These are phyloP conservation scores for Hydractinia symbiolongicarpus DNA, from an alignment of 30 jellyfish, hydroid and myxozoan genomes.

Conservation along the genomic window DNA sequence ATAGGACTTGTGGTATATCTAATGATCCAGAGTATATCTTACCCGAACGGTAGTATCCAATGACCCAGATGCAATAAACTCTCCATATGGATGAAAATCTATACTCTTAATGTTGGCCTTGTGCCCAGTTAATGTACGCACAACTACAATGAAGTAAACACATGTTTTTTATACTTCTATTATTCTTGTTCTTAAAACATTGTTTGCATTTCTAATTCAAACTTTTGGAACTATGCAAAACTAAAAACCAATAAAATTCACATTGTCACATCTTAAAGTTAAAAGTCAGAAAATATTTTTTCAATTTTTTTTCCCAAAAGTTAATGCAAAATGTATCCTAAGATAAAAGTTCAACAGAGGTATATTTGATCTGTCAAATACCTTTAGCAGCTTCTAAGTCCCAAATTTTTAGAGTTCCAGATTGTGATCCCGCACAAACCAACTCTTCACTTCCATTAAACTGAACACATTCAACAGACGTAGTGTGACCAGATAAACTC, in stretches of 20 bases:
- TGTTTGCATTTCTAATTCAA: too few relatives aligned
- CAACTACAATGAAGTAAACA: constrained; percentile 41
- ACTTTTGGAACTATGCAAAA: too few relatives aligned
- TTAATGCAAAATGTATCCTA: too few relatives aligned
- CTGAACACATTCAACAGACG: constrained; percentile 92
- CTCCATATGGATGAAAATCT: constrained; percentile 98
- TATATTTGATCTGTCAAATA: background rate
- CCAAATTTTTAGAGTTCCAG: constrained; percentile 95
- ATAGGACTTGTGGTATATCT: too few relatives aligned
- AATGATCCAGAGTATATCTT: background rate
- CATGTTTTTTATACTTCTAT: too few relatives aligned
- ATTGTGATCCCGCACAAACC: constrained; percentile 95
- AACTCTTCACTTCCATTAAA: constrained; percentile 83
- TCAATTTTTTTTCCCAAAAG: too few relatives aligned
- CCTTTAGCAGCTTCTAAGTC: constrained; percentile 97
- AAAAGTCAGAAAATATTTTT: too few relatives aligned
- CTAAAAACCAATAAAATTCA: too few relatives aligned
- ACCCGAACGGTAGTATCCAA: constrained; percentile 93
- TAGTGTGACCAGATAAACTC: constrained; percentile 98
- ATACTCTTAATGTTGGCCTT: constrained; percentile 77
- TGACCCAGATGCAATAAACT: constrained; percentile 98
- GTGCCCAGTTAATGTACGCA: constrained; percentile 92
- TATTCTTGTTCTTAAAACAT: too few relatives aligned
- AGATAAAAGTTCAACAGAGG: background rate
- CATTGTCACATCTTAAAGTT: too few relatives aligned